Percentiles rank a stretch among this genome's conserved stretches.
These are phyloP conservation scores for Zaprionus capensis DNA, from an alignment of 1,140 invertebrate genomes.

Conservation along the genomic window DNA sequence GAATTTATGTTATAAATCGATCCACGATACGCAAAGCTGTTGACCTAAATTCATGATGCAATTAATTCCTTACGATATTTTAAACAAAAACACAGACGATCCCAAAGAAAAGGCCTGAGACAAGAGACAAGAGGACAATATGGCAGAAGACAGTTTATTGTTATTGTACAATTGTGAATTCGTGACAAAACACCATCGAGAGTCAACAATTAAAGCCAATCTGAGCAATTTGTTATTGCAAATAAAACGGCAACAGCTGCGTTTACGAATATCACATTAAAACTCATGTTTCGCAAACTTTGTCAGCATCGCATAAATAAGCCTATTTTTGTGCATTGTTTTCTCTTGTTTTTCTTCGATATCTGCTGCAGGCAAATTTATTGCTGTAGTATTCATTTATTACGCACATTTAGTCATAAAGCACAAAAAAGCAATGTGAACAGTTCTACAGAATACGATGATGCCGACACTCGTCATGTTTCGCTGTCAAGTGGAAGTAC, in stretches of 20 bases:
- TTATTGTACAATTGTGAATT: conserved; percentile 41
- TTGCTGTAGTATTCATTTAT: conserved; percentile 69
- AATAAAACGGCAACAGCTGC: conserved; percentile 69
- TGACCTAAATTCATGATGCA: conserved; percentile 67
- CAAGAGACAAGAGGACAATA: not conserved
- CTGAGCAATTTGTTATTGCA: conserved; percentile 65
- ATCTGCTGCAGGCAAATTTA: conserved; percentile 63
- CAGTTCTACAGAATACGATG: conserved; percentile 37
- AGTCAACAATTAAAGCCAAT: conserved; percentile 61
- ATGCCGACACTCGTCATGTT: conserved; percentile 62
- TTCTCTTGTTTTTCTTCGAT: conserved; percentile 31
- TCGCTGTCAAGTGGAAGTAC: conserved; percentile 45
- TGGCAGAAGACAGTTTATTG: conserved; percentile 20
- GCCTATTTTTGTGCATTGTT: conserved; percentile 41
- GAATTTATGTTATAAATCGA: conserved; percentile 69
- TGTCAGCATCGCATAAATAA: conserved; percentile 71
- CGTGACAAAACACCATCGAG: conserved; percentile 71
- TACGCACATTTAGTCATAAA: conserved; percentile 78
- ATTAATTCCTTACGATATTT: conserved; percentile 47
- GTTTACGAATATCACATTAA: conserved; percentile 56
- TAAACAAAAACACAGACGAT: conserved; percentile 26
- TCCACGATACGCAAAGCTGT: conserved; percentile 44
- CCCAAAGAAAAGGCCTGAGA: conserved; percentile 18
- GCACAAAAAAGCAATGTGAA: conserved; percentile 42
- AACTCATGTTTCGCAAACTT: conserved; percentile 65